These are phyloP conservation scores for Eptesicus fuscus DNA, from an alignment of 2,113 vertebrate genomes.

Conservation along the genomic window DNA sequence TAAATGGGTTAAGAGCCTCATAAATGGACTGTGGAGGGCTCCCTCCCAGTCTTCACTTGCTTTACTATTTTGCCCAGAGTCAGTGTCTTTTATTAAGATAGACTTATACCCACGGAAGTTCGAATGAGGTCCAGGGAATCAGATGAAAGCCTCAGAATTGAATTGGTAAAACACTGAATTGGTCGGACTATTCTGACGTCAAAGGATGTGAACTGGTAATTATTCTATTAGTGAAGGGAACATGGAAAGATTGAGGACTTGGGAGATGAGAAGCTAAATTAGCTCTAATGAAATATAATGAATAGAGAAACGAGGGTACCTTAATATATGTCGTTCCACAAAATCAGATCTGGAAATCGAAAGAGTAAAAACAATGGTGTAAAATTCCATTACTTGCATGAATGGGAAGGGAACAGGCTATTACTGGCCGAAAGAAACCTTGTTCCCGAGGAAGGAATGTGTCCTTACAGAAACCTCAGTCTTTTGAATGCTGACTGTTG, in stretches of 20 bases:
- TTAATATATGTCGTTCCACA: neutral
- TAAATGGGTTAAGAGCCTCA: neutral
- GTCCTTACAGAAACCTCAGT: neutral
- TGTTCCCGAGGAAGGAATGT: neutral
- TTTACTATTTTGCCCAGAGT: neutral
- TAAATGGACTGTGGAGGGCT: neutral
- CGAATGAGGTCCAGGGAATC: neutral
- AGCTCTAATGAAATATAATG: slow-evolving; percentile 5
- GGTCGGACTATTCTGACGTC: neutral
- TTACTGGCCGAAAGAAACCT: neutral
- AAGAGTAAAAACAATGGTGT: neutral
- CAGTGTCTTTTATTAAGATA: neutral
- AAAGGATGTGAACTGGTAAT: neutral
- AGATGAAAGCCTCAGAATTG: neutral
- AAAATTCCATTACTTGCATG: neutral
- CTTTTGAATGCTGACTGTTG: neutral
- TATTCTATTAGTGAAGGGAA: slow-evolving; percentile 17
- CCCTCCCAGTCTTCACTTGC: neutral
- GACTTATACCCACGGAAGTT: neutral
- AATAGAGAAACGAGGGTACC: neutral
- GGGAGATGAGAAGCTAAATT: neutral
- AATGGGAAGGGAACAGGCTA: neutral
- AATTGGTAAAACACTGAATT: neutral
- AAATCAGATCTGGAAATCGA: neutral
- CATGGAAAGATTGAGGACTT: neutral